Evolutionary conservation across 2,888 invertebrate species (phyloP), one percentile per base, ranked within the genome.

Genomic region (Andrena hattorfiana): DNA sequence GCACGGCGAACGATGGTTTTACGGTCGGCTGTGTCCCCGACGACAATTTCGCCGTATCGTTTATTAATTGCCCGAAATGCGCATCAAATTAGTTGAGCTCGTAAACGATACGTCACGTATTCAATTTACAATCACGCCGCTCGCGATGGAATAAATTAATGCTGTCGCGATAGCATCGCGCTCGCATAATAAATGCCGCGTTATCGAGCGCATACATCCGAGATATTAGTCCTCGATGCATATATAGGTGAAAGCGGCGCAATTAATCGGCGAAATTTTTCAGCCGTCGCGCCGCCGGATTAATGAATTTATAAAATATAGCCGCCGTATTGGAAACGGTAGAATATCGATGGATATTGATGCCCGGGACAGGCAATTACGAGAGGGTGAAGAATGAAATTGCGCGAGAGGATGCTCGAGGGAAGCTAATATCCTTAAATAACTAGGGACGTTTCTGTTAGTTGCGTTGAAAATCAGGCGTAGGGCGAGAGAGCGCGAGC

Each of bases 81-180:
- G 84, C 81, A 87, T 92, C 89, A 90, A 91, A 92, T 93, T 92
- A 93, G 90, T 89, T 83, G 82, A 82, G 85, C 89, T 91, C 86
- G 89, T 90, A 90, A 92, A 90, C 91, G 91, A 93, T 92, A 92
- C 89, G 89, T 91, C 92, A 91, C 90, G 91, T 91, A 89, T 91
- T 90, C 90, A 91, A 93, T 93, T 93, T 92, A 92, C 89, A 88
- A 87, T 89, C 84, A 48, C 83, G 82, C 86, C 84, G 85, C 87
- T 85, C 89, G 88, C 90, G 89, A 90, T 84, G 89, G 91, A 90
- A 93, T 92, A 92, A 93, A 93, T 93, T 93, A 91, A 90, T 89
- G 88, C 87, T 87, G 89, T 88, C 88, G 90, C 90, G 89, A 88
- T 87, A 85, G 87, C 83, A 85, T 89, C 89, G 88, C 86, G 88